Evolutionary conservation across 2,113 vertebrate genomes (phyloP).

Genomic region (Nansenia antarctica): DNA sequence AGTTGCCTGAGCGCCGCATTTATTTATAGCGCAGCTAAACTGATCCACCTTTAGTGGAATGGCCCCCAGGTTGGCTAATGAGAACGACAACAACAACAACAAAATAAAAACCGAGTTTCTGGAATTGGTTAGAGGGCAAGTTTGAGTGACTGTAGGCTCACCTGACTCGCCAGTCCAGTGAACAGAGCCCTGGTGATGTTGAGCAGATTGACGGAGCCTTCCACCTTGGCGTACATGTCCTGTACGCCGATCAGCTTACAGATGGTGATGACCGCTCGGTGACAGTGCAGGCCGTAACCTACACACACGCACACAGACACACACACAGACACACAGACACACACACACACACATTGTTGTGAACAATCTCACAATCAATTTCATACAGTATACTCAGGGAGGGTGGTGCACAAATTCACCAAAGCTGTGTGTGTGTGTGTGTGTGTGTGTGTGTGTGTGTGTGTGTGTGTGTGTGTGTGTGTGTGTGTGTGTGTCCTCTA

Average conservation of each 20-base stretch:
- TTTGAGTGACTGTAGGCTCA: conserved; percentile 44
- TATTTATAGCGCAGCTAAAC: no score
- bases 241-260: conserved; percentile 91
- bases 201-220: conserved; percentile 86
- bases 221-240: conserved; percentile 92
- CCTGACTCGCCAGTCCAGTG: conserved; percentile 83
- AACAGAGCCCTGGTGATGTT: conserved; percentile 91
- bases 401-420: no score
- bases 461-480: no score
- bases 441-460: no score
- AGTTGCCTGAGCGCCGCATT: no score
- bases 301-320: background rate
- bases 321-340: background rate
- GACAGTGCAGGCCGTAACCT: conserved; percentile 94
- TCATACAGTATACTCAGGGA: background rate
- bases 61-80: no score
- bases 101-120: no score
- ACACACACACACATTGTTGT: background rate
- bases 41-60: no score
- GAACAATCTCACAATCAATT: background rate
- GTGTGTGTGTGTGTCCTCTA: no score
- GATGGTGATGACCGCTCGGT: conserved; percentile 91
- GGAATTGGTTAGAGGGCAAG: no score
- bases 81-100: no score
- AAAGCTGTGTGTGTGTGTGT: no score